Percentiles rank a stretch among this genome's conserved stretches.
Evolutionary conservation across 1,140 invertebrate genomes (phyloP).

Genomic region (Eulimnadia texana): DNA sequence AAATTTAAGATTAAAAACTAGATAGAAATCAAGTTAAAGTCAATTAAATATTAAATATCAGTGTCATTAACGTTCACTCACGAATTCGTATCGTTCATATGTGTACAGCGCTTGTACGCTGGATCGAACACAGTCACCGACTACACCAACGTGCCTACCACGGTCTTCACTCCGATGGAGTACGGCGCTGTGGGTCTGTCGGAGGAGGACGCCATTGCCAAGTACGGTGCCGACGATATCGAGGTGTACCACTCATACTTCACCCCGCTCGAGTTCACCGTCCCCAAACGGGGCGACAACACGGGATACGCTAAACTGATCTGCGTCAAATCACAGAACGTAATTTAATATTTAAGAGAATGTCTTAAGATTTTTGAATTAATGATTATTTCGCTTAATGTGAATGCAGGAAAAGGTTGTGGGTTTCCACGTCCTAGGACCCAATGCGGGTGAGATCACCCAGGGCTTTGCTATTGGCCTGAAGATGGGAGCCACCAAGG

Average conservation of each 20-base stretch:
- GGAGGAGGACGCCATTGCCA: slow-evolving; percentile 68
- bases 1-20: too few species aligned
- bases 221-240: slow-evolving; percentile 37
- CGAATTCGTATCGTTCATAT: too few species aligned
- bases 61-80: too few species aligned
- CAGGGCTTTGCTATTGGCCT: slow-evolving; percentile 71
- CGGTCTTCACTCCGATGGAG: slow-evolving; percentile 91
- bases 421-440: slow-evolving; percentile 89
- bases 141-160: slow-evolving; percentile 87
- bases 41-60: too few species aligned
- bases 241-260: slow-evolving; percentile 84
- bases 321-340: slow-evolving; percentile 36
- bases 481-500: slow-evolving; percentile 75
- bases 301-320: slow-evolving; percentile 47
- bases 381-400: too few species aligned
- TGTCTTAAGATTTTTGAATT: not conserved
- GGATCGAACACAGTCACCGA: slow-evolving; percentile 51
- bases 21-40: too few species aligned
- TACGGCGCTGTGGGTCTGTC: slow-evolving; percentile 86
- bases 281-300: slow-evolving; percentile 54
- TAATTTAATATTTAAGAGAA: slow-evolving; percentile 21
- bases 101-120: slow-evolving; percentile 45
- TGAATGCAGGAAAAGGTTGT: slow-evolving; percentile 70
- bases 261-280: slow-evolving; percentile 87
- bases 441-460: slow-evolving; percentile 92